A percentile compares a stretch with the other conserved stretches of the same genome.
phyloP scores from a whole-genome alignment of 2,888 invertebrate genomes.

The Amphipyra tragopoginis region DNA sequence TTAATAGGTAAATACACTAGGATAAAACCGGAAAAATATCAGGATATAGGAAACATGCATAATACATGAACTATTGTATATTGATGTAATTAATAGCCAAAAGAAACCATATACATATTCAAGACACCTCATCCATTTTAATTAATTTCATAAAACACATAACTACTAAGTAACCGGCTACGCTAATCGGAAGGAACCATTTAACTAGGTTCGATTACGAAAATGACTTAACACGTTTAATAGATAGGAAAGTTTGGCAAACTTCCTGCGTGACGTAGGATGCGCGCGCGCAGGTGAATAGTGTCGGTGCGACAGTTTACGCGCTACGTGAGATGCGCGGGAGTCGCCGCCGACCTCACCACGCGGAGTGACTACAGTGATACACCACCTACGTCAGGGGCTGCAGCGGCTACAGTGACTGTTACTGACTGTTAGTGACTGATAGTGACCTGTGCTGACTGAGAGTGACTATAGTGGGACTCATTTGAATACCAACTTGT shows the following conservation, averaged over 20 bases:
- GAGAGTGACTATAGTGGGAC: slow-evolving; percentile 12
- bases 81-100: slow-evolving; percentile 7
- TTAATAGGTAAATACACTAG: not conserved
- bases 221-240: slow-evolving; percentile 8
- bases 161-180: slow-evolving; percentile 5
- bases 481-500: slow-evolving; percentile 9
- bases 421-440: slow-evolving; percentile 1
- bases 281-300: slow-evolving; percentile 20
- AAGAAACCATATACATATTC: slow-evolving; percentile 22
- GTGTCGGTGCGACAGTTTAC: slow-evolving; percentile 46
- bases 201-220: slow-evolving; percentile 17
- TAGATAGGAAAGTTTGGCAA: slow-evolving; percentile 43
- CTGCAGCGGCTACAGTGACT: not conserved
- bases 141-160: slow-evolving; percentile 15
- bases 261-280: slow-evolving; percentile 12
- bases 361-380: not conserved
- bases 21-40: not conserved
- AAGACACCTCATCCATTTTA: slow-evolving; percentile 37
- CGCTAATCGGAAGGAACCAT: slow-evolving; percentile 24
- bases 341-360: slow-evolving; percentile 7
- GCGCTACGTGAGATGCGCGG: slow-evolving; percentile 49
- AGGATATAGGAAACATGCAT: slow-evolving; percentile 14
- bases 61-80: slow-evolving; percentile 18
- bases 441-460: slow-evolving; percentile 1
- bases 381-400: slow-evolving; percentile 13